Base-by-base conservation (phyloP, 2,113 vertebrate genomes). In the Gallinago paraguaiae region DNA sequence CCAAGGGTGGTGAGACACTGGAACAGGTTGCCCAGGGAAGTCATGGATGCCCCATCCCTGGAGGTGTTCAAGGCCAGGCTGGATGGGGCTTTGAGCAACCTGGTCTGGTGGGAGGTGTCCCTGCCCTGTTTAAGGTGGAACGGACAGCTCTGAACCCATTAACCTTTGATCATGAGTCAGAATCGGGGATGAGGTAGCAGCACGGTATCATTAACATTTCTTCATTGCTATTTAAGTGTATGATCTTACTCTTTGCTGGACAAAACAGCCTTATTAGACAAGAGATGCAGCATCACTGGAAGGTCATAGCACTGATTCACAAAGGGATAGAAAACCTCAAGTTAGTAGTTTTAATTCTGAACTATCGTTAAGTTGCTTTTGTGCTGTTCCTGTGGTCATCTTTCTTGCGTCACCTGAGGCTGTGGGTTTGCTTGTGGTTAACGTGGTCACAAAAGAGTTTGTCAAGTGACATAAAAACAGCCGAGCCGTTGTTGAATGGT, bases 161-260 rank as follows among this genome's bases (percentile, higher is more conserved):
- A 94, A 90, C 85, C 71, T 91, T 91, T 80, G 68, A 59, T 88
- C 12, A 7, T 25, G 28, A 83, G 90, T 45, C 63, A 56, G 63
- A 91, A 67, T 60, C 17, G 17, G 45, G 74, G 65, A 72, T 68
- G 86, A 90, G 43, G 39, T 85, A 76, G 60, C 69, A 57, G 72
- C 72, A 60, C 2, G 1, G 9, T 56, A 65, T 41, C 39, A 33
- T 94, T 74, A 59, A 56, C 16, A 46, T 82, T 91, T 70, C 56
- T 75, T 90, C 74, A 63, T 95, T 87, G 92, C 93, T 93, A 91
- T 92, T 87, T 86, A 88, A 69, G 39, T n/a, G 12, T 48, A 77
- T 25, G 60, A 71, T 43, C 22, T 3, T 63, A 5, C 4, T 74
- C 39, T 87, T 51, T 69, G 43, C 76, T 90, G 90, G 91, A 87